Evolutionary conservation across 2,113 vertebrate species (phyloP).

Genomic region (Petrocephalus zakoni): DNA sequence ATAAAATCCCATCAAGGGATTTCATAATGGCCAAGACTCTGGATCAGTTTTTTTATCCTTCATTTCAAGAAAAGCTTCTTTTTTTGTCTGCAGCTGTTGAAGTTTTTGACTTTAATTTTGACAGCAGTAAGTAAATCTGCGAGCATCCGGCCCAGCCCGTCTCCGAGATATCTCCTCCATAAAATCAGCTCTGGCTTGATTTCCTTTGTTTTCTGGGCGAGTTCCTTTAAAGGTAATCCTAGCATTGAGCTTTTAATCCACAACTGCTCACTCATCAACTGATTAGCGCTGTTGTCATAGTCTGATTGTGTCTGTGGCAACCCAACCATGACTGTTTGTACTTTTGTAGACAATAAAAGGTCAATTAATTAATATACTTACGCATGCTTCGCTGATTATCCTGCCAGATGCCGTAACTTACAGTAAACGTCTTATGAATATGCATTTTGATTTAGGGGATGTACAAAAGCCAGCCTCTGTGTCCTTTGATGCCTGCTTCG

Average conservation of each 20-base stretch:
- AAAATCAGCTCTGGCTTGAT: neutral
- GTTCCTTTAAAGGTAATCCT: neutral
- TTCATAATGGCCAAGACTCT: neutral
- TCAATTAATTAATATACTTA: conserved; percentile 5
- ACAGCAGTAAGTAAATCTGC: neutral
- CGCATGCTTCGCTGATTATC: neutral
- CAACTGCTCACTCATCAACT: neutral
- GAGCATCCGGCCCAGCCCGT: neutral
- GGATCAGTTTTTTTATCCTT: neutral
- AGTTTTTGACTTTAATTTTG: neutral
- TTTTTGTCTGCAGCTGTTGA: neutral
- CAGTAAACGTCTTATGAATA: neutral
- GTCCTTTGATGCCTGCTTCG: neutral
- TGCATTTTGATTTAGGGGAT: neutral
- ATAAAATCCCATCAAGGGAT: neutral
- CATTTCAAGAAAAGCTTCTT: neutral
- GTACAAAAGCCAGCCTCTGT: neutral
- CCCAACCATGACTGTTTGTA: neutral
- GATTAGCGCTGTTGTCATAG: neutral
- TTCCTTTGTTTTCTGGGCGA: neutral
- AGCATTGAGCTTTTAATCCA: neutral
- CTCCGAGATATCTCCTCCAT: neutral
- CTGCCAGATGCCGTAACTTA: neutral
- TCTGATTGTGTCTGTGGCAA: neutral
- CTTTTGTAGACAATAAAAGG: neutral